phyloP scores from a whole-genome alignment of 37 sponge, comb jelly and placozoan genomes.

The Lycopodina hypogea region DNA sequence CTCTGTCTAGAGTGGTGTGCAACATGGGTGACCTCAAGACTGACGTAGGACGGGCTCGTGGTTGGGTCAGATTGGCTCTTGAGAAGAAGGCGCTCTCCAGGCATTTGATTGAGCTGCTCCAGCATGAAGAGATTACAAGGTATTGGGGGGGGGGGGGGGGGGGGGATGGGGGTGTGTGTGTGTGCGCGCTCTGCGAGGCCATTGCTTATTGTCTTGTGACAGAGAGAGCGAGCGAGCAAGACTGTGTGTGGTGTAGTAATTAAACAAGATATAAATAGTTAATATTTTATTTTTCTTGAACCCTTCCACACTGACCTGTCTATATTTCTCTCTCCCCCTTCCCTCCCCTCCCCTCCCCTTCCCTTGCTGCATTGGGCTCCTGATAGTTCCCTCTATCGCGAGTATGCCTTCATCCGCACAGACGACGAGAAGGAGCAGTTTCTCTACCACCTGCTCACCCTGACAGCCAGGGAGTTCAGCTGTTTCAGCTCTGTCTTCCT shows the following conservation, averaged over 20 bases:
- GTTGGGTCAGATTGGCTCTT: constrained; percentile 76
- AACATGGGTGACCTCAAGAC: constrained; percentile 84
- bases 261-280: too few relatives aligned
- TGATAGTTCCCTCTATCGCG: too few relatives aligned
- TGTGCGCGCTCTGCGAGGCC: too few relatives aligned
- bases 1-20: constrained; percentile 59
- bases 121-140: constrained; percentile 47
- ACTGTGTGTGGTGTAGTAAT: not conserved
- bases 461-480: constrained; percentile 83
- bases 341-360: too few relatives aligned
- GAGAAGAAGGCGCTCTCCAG: constrained; percentile 80
- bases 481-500: constrained; percentile 89
- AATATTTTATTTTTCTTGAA: too few relatives aligned
- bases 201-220: too few relatives aligned
- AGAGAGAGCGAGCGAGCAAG: not conserved
- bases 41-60: constrained; percentile 78
- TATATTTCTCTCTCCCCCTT: too few relatives aligned
- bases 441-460: constrained; percentile 82
- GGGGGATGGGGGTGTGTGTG: not conserved
- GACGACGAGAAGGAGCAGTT: constrained; percentile 93
- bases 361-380: too few relatives aligned
- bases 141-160: not conserved
- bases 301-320: too few relatives aligned
- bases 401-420: constrained; percentile 89
- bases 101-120: constrained; percentile 61